A percentile compares a stretch with the other conserved stretches of the same genome.
Conservation (phyloP, 2,888 invertebrate genomes). For the Pantelozetes paolii region DNA sequence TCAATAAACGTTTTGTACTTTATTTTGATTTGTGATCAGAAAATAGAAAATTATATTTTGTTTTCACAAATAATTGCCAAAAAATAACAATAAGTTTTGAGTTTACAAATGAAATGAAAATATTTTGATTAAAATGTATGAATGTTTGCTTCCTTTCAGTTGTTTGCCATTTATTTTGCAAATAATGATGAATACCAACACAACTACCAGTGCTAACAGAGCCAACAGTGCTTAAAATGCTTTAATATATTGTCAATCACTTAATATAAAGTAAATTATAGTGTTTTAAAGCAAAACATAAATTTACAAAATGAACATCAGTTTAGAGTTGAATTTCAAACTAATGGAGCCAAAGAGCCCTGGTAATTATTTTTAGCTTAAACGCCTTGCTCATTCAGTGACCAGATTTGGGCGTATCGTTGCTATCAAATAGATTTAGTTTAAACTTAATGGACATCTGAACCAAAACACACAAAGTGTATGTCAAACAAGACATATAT, state of each 20-base stretch:
- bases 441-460: slow-evolving; percentile 15
- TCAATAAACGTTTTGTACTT: background rate
- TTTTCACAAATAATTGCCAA: slow-evolving; percentile 15
- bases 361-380: slow-evolving; percentile 22
- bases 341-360: slow-evolving; percentile 16
- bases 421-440: slow-evolving; percentile 7
- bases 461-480: background rate
- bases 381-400: background rate
- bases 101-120: background rate
- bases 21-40: background rate
- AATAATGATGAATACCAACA: background rate
- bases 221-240: background rate
- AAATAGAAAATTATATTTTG: background rate
- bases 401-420: slow-evolving; percentile 27
- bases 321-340: background rate
- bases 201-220: background rate
- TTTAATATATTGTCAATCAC: background rate
- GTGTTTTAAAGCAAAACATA: slow-evolving; percentile 29
- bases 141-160: background rate
- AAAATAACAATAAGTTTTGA: slow-evolving; percentile 9
- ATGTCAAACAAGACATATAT: slow-evolving; percentile 22
- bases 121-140: slow-evolving; percentile 24
- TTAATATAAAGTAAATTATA: slow-evolving; percentile 12
- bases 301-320: slow-evolving; percentile 28
- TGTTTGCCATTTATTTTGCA: background rate